Evolutionary conservation across 2,888 invertebrate genomes (phyloP), one percentile per base, ranked within the genome.

Genomic region (Caenorhabditis sulstoni): DNA sequence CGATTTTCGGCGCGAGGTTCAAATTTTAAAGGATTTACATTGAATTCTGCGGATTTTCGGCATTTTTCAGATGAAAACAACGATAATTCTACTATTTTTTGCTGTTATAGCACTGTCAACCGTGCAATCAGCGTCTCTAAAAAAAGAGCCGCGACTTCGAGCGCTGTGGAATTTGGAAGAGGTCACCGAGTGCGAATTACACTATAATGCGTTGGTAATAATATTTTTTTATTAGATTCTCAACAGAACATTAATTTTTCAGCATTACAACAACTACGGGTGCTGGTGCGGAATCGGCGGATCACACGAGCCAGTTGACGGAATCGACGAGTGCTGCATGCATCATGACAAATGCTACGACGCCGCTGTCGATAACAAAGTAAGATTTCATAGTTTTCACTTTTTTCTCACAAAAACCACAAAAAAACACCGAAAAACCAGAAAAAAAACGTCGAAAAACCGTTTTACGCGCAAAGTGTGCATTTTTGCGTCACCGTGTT

Each of bases 301-400:
- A 23, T 73, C 85, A 11, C 85, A 86, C 50, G 79, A 74, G 29
- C 89, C 89, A 3, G 83, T 89, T 3, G 89, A 89, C 66, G 87
- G 81, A 22, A 89, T 89, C 59, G 89, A 89, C 61, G 79, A 81
- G 86, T 89, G 89, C 47, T 89, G 89, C 73, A 85, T 84, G 81
- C 73, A 81, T 41, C 89, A 89, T 73, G 89, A 89, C 74, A 84
- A 89, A 70, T 89, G 89, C 68, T 89, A 89, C 59, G 89, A 89
- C 65, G 76, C 65, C 2, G 89, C 88, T 0, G 85, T 87, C 8
- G 88, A 86, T 64, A 50, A 80, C 12, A 70, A 71, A 18, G 75
- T 73, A 0, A 50, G 66, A 35, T n/a, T n/a, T n/a, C n/a, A n/a
- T n/a, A n/a, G 18, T 22, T 41, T 59, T 29, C 29, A 41, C 2